A percentile compares a stretch with the other conserved stretches of the same genome.
Evolutionary conservation across 2,797 vertebrate genomes (phyloP).

Genomic region (Danio jaintianensis): DNA sequence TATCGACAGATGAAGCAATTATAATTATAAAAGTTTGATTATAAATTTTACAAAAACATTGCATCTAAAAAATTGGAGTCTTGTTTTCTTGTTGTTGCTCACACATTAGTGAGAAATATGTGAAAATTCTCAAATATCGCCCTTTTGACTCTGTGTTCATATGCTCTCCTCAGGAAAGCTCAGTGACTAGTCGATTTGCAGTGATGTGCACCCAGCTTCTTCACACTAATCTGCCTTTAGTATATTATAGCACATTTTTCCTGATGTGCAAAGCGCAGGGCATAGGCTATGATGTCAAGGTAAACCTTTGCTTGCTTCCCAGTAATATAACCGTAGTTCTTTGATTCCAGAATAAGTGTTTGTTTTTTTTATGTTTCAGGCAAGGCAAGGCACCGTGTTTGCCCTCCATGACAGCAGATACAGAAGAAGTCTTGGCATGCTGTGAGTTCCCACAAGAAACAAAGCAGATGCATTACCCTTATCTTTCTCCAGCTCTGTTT

Average conservation of each 20-base stretch:
- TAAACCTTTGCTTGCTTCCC: slow-evolving; percentile 63
- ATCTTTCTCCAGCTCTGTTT: slow-evolving; percentile 30
- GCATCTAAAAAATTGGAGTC: no score
- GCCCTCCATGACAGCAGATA: slow-evolving; percentile 82
- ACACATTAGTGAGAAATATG: no score
- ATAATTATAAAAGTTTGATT: no score
- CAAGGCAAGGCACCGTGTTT: slow-evolving; percentile 85
- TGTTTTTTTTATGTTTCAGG: slow-evolving; percentile 73
- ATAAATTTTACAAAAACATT: no score
- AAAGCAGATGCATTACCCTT: neutral
- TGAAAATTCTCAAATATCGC: no score
- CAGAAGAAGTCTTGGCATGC: slow-evolving; percentile 83
- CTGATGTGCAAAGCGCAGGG: slow-evolving; percentile 83
- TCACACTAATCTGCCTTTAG: slow-evolving; percentile 81
- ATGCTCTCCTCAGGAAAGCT: slow-evolving; percentile 55
- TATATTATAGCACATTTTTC: slow-evolving; percentile 83
- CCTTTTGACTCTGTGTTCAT: neutral
- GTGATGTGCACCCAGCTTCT: slow-evolving; percentile 81
- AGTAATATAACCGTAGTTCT: slow-evolving; percentile 4
- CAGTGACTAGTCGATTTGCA: slow-evolving; percentile 70
- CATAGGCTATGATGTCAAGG: slow-evolving; percentile 87
- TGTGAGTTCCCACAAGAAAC: slow-evolving; percentile 80
- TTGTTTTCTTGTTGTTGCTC: no score
- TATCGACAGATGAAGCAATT: no score
- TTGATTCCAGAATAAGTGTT: slow-evolving; percentile 22